Conservation (phyloP, 1,140 invertebrate genomes). For the Drosophila chauvacae region DNA sequence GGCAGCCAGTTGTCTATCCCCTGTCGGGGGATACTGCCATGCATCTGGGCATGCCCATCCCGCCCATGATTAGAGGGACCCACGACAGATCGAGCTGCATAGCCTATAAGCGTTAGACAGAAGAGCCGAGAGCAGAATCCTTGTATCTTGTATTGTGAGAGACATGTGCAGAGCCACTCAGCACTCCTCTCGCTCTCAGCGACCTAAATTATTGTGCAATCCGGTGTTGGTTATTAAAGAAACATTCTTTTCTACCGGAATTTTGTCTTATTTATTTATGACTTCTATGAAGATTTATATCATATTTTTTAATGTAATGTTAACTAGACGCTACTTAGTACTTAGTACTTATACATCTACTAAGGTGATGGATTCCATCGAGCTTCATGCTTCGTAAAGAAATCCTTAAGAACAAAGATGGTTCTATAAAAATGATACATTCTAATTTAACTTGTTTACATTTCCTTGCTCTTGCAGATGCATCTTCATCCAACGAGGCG, state of each 20-base stretch:
- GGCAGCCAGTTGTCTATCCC: constrained; percentile 45
- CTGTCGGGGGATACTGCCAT: constrained; percentile 32
- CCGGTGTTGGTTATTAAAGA: neutral
- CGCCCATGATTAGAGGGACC: constrained; percentile 30
- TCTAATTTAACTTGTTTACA: neutral
- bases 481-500: constrained; percentile 95
- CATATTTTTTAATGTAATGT: too few species aligned
- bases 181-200: neutral
- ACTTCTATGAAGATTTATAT: too few species aligned
- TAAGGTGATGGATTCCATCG: too few species aligned
- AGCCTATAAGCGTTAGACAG: constrained; percentile 57
- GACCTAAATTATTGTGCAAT: constrained; percentile 1
- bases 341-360: too few species aligned
- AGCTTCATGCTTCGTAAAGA: too few species aligned
- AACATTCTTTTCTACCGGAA: neutral
- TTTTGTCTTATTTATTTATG: neutral
- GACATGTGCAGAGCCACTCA: neutral
- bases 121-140: neutral
- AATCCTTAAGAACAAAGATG: neutral
- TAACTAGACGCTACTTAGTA: too few species aligned
- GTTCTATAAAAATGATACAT: neutral
- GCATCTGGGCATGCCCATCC: constrained; percentile 37
- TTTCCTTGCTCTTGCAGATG: constrained; percentile 87
- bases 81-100: constrained; percentile 22
- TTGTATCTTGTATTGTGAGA: neutral